Base-by-base conservation (phyloP, 2,113 vertebrate genomes). In the Centropristis striata region DNA sequence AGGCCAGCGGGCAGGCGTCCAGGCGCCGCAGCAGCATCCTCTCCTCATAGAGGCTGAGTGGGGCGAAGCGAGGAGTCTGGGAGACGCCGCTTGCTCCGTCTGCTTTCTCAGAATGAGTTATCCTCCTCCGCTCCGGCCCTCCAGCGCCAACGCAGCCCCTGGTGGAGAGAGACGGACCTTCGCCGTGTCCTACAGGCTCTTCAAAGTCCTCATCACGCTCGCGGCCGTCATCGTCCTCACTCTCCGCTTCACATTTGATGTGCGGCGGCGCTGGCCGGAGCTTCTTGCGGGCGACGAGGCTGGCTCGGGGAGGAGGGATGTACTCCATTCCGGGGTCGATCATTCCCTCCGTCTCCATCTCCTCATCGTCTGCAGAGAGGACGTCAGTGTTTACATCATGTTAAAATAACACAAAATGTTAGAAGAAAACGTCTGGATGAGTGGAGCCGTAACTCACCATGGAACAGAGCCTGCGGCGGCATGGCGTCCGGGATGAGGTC, bases 261-360 rank as follows among this genome's bases (percentile, higher is more conserved):
- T 97, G 96, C 21, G 96, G 92, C 0, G 92, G 93, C 0, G 95
- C 93, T 0, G 91, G 92, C 73, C 96, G 95, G 68, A 96, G 95
- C 81, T 98, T 98, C 89, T 97, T 97, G 9, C 95, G 95, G 14
- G 91, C 74, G 7, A 92, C 84, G 15, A 88, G 59, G 10, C 90
- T 68, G 18, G 94, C 83, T 42, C 90, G 90, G n/a, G 96, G 90
- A 13, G 96, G 96, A 0, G 97, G 98, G 0, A 96, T 10, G 0
- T 97, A 97, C 91, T 99, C 98, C 84, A 97, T 97, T 53, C 98
- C 98, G 0, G 98, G 98, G 86, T 99, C 98, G 50, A 99, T 99
- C 85, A 98, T 96, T 1, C 97, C 95, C 20, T 99, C 98, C 0
- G 94, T 93, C 72, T 99, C 97, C 89, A 97, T 87, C 89, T 99